phyloP scores from a whole-genome alignment of 2,888 invertebrate genomes.

The Belgica antarctica region DNA sequence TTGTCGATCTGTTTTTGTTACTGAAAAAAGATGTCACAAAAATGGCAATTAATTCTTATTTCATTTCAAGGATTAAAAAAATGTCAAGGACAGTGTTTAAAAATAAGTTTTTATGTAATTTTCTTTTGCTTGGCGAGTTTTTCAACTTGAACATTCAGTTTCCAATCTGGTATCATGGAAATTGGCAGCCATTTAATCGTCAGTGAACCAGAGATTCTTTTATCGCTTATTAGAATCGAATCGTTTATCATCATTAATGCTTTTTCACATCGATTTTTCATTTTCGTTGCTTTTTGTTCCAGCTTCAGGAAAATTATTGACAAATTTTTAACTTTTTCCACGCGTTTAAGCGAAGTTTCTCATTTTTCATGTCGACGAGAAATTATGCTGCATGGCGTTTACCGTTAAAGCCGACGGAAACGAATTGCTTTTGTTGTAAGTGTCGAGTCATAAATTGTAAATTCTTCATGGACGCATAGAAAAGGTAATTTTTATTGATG shows the following conservation, averaged over 20 bases:
- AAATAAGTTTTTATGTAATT: too few relatives aligned
- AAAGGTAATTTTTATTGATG: background rate
- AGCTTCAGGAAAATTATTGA: slow-evolving; percentile 9
- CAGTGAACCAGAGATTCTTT: background rate
- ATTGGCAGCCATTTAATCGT: slow-evolving; percentile 1
- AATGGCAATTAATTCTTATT: too few relatives aligned
- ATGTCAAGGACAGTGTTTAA: too few relatives aligned
- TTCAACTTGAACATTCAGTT: too few relatives aligned
- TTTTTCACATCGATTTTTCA: slow-evolving; percentile 9
- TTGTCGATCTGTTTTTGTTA: too few relatives aligned
- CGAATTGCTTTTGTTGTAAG: background rate
- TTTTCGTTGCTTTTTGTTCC: background rate
- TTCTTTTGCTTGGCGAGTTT: too few relatives aligned
- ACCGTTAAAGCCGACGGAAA: too few relatives aligned
- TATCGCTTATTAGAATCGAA: background rate
- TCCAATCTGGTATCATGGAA: too few relatives aligned
- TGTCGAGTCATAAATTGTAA: background rate
- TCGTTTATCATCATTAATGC: slow-evolving; percentile 36
- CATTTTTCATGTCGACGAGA: background rate
- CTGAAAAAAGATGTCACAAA: too few relatives aligned
- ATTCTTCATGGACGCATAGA: background rate
- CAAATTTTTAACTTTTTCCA: slow-evolving; percentile 15
- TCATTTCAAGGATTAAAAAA: too few relatives aligned
- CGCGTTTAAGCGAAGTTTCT: background rate
- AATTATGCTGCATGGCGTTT: too few relatives aligned